phyloP scores from a whole-genome alignment of 2,113 vertebrate species.

The Pachyramphus minor region DNA sequence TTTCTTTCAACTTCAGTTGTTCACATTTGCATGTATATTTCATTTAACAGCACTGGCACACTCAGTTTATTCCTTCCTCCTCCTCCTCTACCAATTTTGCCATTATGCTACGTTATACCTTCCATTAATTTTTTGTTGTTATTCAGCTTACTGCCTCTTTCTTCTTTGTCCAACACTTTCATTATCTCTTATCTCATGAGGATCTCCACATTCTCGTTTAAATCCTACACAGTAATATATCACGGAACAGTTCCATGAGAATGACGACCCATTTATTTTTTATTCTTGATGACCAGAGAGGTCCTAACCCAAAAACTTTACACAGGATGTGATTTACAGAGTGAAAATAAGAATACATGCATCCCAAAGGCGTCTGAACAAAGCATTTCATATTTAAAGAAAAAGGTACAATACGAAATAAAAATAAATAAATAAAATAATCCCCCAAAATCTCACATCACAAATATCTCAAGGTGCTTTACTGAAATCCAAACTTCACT shows the following conservation, averaged over 20 bases:
- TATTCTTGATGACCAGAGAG: not conserved
- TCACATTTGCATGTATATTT: not conserved
- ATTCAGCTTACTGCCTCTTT: not conserved
- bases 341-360: not conserved
- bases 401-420: not conserved
- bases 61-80: not conserved
- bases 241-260: not conserved
- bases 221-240: not conserved
- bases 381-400: not conserved
- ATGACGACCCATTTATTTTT: accelerated
- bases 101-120: not conserved
- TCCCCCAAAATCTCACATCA: not conserved
- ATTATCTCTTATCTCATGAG: not conserved
- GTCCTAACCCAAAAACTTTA: not conserved
- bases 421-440: not conserved
- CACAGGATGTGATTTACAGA: not conserved
- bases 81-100: not conserved
- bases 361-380: not conserved
- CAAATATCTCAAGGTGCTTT: not conserved
- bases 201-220: not conserved
- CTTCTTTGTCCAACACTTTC: not conserved
- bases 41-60: not conserved
- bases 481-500: constrained; percentile 1
- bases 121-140: not conserved
- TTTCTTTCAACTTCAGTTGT: not conserved